Evolutionary conservation across 1,140 invertebrate genomes (phyloP).

Genomic region (Solenopsis invicta): DNA sequence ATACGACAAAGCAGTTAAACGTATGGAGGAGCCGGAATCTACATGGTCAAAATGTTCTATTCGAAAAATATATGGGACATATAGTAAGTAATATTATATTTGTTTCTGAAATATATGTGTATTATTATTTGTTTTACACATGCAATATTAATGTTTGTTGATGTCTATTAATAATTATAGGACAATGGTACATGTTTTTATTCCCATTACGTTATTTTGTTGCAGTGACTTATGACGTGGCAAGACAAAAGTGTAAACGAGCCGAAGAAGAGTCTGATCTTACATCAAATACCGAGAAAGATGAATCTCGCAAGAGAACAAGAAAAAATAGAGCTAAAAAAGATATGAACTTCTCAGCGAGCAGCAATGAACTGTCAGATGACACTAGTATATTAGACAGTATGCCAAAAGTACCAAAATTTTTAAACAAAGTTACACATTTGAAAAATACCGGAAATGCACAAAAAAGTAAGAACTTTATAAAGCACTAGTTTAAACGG

Average conservation of each 20-base stretch:
- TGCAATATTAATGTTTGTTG: not conserved
- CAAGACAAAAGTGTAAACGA: not conserved
- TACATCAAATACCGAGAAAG: not conserved
- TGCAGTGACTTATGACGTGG: not conserved
- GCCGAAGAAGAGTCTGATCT: slow-evolving; percentile 10
- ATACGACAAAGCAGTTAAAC: not conserved
- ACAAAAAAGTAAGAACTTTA: no score
- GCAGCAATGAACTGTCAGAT: not conserved
- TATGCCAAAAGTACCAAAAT: no score
- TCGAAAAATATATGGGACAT: slow-evolving; percentile 4
- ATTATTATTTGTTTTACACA: not conserved
- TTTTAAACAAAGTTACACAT: no score
- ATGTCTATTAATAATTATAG: not conserved
- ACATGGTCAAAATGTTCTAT: not conserved
- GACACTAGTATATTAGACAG: no score
- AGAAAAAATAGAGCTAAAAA: not conserved
- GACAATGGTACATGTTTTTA: not conserved
- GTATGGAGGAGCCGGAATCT: not conserved
- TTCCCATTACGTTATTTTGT: not conserved
- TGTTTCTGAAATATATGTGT: not conserved
- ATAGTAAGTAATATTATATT: slow-evolving; percentile 1
- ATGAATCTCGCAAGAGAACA: not conserved
- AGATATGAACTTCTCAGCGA: not conserved
- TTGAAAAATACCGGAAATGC: no score
- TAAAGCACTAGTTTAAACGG: no score